Evolutionary conservation across 2,888 invertebrate species (phyloP), one percentile per base, ranked within the genome.

Genomic region (Caenorhabditis virilis): DNA sequence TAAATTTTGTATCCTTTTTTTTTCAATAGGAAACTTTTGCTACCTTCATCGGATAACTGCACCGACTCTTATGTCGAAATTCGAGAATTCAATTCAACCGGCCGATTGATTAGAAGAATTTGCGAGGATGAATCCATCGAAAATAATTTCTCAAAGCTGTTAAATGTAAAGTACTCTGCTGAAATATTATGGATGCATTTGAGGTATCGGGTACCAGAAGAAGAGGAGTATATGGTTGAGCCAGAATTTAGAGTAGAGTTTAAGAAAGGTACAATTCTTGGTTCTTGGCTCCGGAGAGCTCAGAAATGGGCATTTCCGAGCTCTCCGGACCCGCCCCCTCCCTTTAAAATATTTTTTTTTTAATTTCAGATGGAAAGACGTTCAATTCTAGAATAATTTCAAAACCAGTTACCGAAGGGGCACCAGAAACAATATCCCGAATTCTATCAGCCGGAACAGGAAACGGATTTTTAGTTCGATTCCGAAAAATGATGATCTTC

Each of bases 41-140:
- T 62, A 39, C 43, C 16, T 18, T 25, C 16, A 0, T 41, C 56
- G 0, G 42, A 46, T 1, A 57, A 57, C 39, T 80, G 80, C 54
- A 65, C 68, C 4, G 75, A 74, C 18, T 74, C 76, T 4, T 80
- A 74, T 53, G 38, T 80, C 9, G 81, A 80, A 66, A 48, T 80
- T 15, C 69, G 79, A 5, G 50, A 67, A 22, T 54, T 33, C 46
- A 78, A 79, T 54, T 61, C 63, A 7, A 67, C 61, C 16, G 79
- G 79, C 13, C 26, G 18, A 30, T 55, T 78, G 15, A 22, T 78
- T 25, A 70, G 63, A 18, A 48, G 79, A 5, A 64, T 63, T 41
- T 80, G 80, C 47, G 57, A 58, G 11, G 11, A 22, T 1, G 16
- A 3, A 15, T 2, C 36, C 3, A 43, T 50, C 16, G 57, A 53